Base-by-base conservation (phyloP, 2,888 invertebrate species). In the Brachypalpus laphriformis region DNA sequence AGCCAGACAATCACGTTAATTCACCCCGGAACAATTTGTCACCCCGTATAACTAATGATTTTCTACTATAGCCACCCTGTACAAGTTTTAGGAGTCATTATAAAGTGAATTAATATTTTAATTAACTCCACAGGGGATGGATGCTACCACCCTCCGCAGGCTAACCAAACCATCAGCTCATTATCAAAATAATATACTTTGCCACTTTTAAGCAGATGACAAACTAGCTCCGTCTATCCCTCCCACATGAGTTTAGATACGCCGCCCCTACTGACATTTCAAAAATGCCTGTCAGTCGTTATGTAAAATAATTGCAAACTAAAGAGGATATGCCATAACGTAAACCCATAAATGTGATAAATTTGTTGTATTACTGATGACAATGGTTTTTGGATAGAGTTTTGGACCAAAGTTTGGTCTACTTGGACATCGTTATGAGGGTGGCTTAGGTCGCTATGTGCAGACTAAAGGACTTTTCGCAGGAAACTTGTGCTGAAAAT, bases 21-120 rank as follows among this genome's bases (percentile, higher is more conserved):
- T 57, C 40, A 22, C 37, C 22, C 25, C 25, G 5, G 25, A 42
- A 42, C 61, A 42, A 61, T 61, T 61, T 42, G 42, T 61, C 61
- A 61, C 42, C 14, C 42, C 11, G 14, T 9, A n/a, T 42, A 42
- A 0, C 61, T 59, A 37, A 59, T 57, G 18, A 34, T 25, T 20
- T 9, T 57, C 37, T 37, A 37, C 6, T 1, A 16, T 14, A n/a
- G n/a, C n/a, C n/a, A n/a, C n/a, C 14, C n/a, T 6, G 11, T n/a
- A 7, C 47, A 7, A 51, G 11, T 6, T 14, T n/a, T 9, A 5
- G 59, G 40, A 40, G 22, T 59, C 40, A 40, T 59, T 40, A 59
- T n/a, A 25, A 59, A 40, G 37, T n/a, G n/a, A 61, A 42, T 61
- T 61, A 42, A 42, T 42, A 61, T 42, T 61, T 61, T 25, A 61